Evolutionary conservation across 2,888 invertebrate species (phyloP).

Genomic region (Drosophila stalkeri): DNA sequence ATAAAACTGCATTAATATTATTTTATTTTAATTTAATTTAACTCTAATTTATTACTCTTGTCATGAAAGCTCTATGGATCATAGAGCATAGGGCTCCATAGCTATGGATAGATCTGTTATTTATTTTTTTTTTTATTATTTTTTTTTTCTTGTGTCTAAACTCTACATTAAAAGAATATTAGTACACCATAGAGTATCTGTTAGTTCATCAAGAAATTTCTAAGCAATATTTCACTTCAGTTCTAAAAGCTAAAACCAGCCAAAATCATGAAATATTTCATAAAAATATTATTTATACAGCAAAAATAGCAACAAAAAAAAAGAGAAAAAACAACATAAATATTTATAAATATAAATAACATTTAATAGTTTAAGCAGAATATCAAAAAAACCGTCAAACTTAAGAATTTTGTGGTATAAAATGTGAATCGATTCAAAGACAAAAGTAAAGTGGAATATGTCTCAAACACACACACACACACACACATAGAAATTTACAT

Average conservation of each 20-base stretch:
- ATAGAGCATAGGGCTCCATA: no score
- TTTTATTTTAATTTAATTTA: no score
- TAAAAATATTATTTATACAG: not conserved
- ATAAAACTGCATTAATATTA: no score
- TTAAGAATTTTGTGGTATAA: slow-evolving; percentile 6
- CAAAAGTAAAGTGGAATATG: not conserved
- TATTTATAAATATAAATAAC: not conserved
- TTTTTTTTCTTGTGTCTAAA: no score
- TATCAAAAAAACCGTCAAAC: not conserved
- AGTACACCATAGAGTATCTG: no score
- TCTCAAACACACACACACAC: not conserved
- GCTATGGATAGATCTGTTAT: no score
- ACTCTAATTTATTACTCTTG: no score
- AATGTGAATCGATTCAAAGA: slow-evolving; percentile 8
- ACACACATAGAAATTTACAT: slow-evolving; percentile 18
- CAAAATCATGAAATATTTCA: not conserved
- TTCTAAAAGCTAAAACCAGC: not conserved
- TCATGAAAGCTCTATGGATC: no score
- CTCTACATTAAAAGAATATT: no score
- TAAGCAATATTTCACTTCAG: not conserved
- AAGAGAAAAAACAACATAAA: not conserved
- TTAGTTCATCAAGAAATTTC: no score
- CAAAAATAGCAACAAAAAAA: not conserved
- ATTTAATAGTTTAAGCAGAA: not conserved
- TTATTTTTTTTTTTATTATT: no score